Evolutionary conservation across 2,888 invertebrate species (phyloP), one percentile per base, ranked within the genome.

Genomic region (Amphipoea oculea): DNA sequence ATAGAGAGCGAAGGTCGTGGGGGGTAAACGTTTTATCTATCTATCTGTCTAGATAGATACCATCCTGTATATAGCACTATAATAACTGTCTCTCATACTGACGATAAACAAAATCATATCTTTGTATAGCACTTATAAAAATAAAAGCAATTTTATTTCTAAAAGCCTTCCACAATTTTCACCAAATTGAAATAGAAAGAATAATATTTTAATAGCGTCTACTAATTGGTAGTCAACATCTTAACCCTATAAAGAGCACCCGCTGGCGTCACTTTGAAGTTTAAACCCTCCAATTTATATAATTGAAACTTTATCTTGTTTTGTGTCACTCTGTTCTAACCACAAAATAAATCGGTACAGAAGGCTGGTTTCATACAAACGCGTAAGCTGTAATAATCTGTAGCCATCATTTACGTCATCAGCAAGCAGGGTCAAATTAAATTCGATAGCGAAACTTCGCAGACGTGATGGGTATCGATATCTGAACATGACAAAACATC

Each of bases 221-320:
- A 83, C 91, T 92, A 92, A 92, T 92, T 92, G 91, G 89, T 88
- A 87, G 84, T 86, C 86, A 84, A 90, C 89, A 88, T 86, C 88
- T 87, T 90, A 89, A 90, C 81, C 86, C 89, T 86, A 91, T 92
- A 90, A 90, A 92, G 89, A 86, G 79, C 86, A 88, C 86, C 93
- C 92, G 84, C 88, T 76, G 92, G 94, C 93, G 75, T 82, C 90
- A 92, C 93, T 94, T 95, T 94, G 92, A 94, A 94, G 92, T 94
- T 94, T 90, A 92, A 92, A 92, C 92, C 90, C 86, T 91, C 92
- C 90, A 93, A 94, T 94, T 94, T 92, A 93, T 92, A 94, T 94
- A 94, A 94, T 94, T 93, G 91, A 92, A 94, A 94, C 90, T 94
- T 93, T 89, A 91, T 91, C 89, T 90, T 92, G 91, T 92, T 92